Evolutionary conservation across 53 echinoderm and acorn worm species (phyloP), one percentile per base, ranked within the genome.

Genomic region (Patiria pectinifera): DNA sequence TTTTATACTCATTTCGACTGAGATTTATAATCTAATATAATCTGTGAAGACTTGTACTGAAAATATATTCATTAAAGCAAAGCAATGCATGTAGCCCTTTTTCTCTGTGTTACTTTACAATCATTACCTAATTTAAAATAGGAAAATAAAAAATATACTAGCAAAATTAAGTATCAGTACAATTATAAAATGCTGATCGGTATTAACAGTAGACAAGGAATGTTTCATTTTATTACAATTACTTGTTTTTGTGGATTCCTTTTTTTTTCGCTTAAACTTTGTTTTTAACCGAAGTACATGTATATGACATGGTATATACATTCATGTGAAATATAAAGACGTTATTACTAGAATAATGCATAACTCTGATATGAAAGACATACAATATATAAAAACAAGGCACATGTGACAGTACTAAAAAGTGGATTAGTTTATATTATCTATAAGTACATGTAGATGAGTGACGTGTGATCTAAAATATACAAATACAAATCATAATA

Each of bases 401-500:
- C 83, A 74, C 74, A 74, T 2, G 44, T 83, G 60, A 83, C 14
- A 60, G 25, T 47, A 13, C 35, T 62, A 15, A 35, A n/a, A 35
- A 61, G 4, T 44, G 26, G 24, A 15, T 60, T 19, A 1, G 8
- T 26, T 0, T 3, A 15, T 3, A 35, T 35, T 8, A 35, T 35
- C 35, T 35, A 35, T 35, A 35, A 35, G 35, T n/a, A n/a, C n/a
- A n/a, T 82, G 22, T 35, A 35, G 35, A 1, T 80, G 21, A 4
- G 4, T 84, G 45, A 62, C 43, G 58, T 59, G 22, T 45, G 53
- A 66, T 63, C 84, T 84, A 18, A 62, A 84, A 84, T 43, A 84
- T 84, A 84, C 49, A 84, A 43, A 35, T 35, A 35, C 35, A 35
- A 35, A 35, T 35, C 35, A 35, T 35, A 35, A 35, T 35, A 35